phyloP scores from a whole-genome alignment of 2,888 invertebrate genomes.

The Miltochrista miniata region DNA sequence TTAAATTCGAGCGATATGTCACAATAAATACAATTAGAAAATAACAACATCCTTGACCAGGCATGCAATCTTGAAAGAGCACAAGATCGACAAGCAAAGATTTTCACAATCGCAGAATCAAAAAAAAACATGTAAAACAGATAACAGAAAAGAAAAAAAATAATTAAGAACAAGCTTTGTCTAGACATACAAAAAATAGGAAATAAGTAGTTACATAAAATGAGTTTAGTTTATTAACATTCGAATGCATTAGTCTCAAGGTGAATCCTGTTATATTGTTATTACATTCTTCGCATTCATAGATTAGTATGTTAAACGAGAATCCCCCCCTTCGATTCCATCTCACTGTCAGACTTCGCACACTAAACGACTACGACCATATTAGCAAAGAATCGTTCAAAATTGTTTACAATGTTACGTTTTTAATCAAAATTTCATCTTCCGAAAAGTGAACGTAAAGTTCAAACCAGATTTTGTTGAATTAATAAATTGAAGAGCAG shows the following conservation, averaged over 20 bases:
- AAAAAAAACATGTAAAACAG: constrained; percentile 7
- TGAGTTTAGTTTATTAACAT: constrained; percentile 41
- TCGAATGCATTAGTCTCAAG: constrained; percentile 32
- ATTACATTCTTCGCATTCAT: constrained; percentile 27
- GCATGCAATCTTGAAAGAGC: constrained; percentile 1
- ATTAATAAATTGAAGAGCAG: too few species aligned
- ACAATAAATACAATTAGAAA: not conserved
- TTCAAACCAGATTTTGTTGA: too few species aligned
- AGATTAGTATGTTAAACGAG: constrained; percentile 20
- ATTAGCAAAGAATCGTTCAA: not conserved
- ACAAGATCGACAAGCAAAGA: not conserved
- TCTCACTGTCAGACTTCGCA: not conserved
- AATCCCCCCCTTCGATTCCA: not conserved
- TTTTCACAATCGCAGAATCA: constrained; percentile 4
- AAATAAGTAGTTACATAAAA: constrained; percentile 25
- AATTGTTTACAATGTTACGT: not conserved
- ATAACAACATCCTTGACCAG: not conserved
- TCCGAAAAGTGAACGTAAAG: too few species aligned
- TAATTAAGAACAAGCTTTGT: constrained; percentile 21
- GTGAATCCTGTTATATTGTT: constrained; percentile 35
- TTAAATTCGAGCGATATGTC: not conserved
- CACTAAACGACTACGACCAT: constrained; percentile 2
- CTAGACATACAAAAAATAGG: constrained; percentile 25
- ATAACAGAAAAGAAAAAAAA: constrained; percentile 7
- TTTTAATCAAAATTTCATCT: too few species aligned